Percentiles rank a stretch among this genome's conserved stretches.
Evolutionary conservation across 2,888 invertebrate species (phyloP).

Genomic region (Cephus nigrinus): DNA sequence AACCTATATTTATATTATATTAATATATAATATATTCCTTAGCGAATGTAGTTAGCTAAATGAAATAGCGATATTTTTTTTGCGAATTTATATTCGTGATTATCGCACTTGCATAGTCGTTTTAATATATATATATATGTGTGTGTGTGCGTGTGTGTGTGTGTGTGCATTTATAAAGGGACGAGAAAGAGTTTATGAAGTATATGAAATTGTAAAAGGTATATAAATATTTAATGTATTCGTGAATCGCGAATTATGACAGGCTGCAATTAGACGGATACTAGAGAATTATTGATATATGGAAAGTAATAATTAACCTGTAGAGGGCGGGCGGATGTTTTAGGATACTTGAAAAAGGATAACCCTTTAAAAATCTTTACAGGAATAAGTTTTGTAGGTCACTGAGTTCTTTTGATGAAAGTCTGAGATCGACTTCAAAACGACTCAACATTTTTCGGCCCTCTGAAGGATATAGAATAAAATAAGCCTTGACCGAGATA

Average conservation of each 20-base stretch:
- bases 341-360: background rate
- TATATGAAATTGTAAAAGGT: too few relatives aligned
- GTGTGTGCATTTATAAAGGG: background rate
- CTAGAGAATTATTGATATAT: too few relatives aligned
- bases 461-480: background rate
- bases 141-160: too few relatives aligned
- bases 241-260: too few relatives aligned
- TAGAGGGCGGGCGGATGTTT: too few relatives aligned
- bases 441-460: too few relatives aligned
- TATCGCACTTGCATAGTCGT: slow-evolving; percentile 7
- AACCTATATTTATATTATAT: slow-evolving; percentile 10
- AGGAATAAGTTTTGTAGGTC: background rate
- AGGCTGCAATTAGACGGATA: too few relatives aligned
- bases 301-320: too few relatives aligned
- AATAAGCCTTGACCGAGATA: slow-evolving; percentile 4
- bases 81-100: slow-evolving; percentile 9
- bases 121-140: background rate
- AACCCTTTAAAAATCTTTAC: background rate
- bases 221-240: too few relatives aligned
- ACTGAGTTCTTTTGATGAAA: too few relatives aligned
- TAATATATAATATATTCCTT: slow-evolving; percentile 27
- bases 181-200: background rate
- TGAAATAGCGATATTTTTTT: slow-evolving; percentile 12
- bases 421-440: too few relatives aligned
- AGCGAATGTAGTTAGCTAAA: slow-evolving; percentile 28